Conservation (phyloP, 2,113 vertebrate genomes). For the Phyllostomus hastatus region DNA sequence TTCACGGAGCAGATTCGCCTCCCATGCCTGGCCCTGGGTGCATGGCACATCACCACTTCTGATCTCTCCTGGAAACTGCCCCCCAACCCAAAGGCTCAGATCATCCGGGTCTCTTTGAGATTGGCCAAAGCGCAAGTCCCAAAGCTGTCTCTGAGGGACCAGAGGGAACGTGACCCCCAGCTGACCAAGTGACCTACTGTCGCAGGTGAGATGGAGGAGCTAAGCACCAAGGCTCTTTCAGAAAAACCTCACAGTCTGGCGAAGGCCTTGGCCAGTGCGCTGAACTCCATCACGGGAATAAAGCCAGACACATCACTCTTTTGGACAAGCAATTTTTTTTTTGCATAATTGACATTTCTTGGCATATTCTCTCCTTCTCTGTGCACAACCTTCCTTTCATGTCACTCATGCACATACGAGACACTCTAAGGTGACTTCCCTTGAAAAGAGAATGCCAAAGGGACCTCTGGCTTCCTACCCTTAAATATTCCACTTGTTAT, state of each 20-base stretch:
- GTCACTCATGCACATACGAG: conserved; percentile 79
- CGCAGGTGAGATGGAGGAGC: background rate
- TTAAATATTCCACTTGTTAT: conserved; percentile 84
- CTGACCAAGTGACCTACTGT: background rate
- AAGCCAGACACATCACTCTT: conserved; percentile 78
- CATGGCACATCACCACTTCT: background rate
- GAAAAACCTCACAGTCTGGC: conserved; percentile 32
- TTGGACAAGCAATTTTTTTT: conserved; percentile 70
- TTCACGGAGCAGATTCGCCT: background rate
- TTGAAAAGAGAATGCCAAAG: conserved; percentile 80
- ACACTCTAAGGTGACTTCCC: conserved; percentile 83
- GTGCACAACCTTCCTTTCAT: conserved; percentile 79
- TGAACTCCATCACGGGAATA: conserved; percentile 76
- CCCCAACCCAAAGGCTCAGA: background rate
- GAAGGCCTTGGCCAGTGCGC: background rate
- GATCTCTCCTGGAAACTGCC: background rate
- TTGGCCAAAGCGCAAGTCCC: background rate
- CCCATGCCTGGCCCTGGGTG: rapidly evolving
- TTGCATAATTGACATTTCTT: conserved; percentile 85
- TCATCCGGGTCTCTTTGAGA: background rate
- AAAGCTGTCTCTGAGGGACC: background rate
- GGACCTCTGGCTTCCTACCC: conserved; percentile 80
- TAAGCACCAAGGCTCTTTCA: background rate
- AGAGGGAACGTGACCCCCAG: background rate
- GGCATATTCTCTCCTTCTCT: conserved; percentile 78